These are phyloP conservation scores for Choloepus hoffmanni DNA, from an alignment of 2,113 vertebrate genomes.

Conservation along the genomic window DNA sequence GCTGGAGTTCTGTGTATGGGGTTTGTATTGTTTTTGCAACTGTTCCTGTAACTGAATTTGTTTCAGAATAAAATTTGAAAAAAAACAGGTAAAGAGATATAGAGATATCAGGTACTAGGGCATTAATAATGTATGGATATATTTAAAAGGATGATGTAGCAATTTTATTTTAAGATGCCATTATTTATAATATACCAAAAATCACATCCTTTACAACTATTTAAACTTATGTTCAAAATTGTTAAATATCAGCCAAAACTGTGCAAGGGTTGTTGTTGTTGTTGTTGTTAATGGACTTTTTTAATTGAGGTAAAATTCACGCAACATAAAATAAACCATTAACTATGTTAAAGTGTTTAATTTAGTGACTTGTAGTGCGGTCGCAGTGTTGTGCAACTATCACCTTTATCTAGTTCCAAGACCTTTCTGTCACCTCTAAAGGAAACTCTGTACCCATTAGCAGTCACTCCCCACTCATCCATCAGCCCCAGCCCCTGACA, in stretches of 20 bases:
- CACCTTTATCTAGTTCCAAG: not conserved
- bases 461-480: not conserved
- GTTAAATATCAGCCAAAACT: constrained; percentile 41
- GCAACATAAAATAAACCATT: constrained; percentile 28
- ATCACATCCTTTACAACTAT: not conserved
- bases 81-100: not conserved
- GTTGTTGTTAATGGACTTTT: constrained; percentile 6
- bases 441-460: not conserved
- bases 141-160: not conserved
- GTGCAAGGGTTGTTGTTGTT: too few relatives aligned
- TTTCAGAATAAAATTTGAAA: too few relatives aligned
- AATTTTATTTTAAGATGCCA: constrained; percentile 6
- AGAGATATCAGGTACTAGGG: not conserved
- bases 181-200: not conserved
- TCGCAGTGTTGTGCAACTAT: not conserved
- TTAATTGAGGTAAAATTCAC: constrained; percentile 38
- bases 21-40: too few relatives aligned
- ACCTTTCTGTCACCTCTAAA: not conserved
- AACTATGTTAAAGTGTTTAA: not conserved
- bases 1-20: too few relatives aligned
- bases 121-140: not conserved
- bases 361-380: not conserved
- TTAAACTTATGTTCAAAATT: not conserved
- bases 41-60: too few relatives aligned
- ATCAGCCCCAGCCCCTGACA: not conserved